Percentiles rank a stretch among this genome's conserved stretches.
phyloP scores from a whole-genome alignment of 1,140 invertebrate species.

The Drosophila kohkoa region DNA sequence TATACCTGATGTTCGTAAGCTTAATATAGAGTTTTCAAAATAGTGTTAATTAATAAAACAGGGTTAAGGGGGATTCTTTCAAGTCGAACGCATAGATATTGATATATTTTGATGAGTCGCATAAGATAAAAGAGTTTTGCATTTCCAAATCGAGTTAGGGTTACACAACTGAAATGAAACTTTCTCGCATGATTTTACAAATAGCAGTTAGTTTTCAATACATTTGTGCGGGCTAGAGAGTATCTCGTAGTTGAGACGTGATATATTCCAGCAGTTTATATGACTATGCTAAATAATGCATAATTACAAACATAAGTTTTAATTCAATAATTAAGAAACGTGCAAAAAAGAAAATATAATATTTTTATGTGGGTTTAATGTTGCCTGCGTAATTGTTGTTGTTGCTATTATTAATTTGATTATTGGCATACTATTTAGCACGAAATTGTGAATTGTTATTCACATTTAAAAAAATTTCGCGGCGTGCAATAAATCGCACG shows the following conservation, averaged over 20 bases:
- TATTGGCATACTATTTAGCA: slow-evolving; percentile 70
- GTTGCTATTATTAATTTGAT: slow-evolving; percentile 11
- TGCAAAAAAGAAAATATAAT: slow-evolving; percentile 22
- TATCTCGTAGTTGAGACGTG: not conserved
- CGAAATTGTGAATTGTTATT: slow-evolving; percentile 63
- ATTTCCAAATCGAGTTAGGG: too few species aligned
- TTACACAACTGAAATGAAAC: not conserved
- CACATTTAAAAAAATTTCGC: slow-evolving; percentile 31
- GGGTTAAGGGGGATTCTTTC: not conserved
- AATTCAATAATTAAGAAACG: slow-evolving; percentile 32
- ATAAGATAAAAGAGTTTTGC: too few species aligned
- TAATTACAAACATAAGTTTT: slow-evolving; percentile 12
- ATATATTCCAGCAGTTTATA: not conserved
- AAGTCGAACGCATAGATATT: too few species aligned
- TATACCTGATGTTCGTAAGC: not conserved
- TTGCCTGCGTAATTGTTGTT: slow-evolving; percentile 10
- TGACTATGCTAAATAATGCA: slow-evolving; percentile 14
- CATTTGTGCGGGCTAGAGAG: not conserved
- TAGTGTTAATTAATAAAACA: slow-evolving; percentile 1
- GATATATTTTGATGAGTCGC: too few species aligned
- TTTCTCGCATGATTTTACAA: not conserved
- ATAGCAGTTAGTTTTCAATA: too few species aligned
- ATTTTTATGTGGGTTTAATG: slow-evolving; percentile 16
- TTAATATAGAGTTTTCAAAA: not conserved
- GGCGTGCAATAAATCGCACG: slow-evolving; percentile 59